Percentiles rank a stretch among this genome's conserved stretches.
Evolutionary conservation across 2,888 invertebrate species (phyloP).

Genomic region (Steinernema hermaphroditum): DNA sequence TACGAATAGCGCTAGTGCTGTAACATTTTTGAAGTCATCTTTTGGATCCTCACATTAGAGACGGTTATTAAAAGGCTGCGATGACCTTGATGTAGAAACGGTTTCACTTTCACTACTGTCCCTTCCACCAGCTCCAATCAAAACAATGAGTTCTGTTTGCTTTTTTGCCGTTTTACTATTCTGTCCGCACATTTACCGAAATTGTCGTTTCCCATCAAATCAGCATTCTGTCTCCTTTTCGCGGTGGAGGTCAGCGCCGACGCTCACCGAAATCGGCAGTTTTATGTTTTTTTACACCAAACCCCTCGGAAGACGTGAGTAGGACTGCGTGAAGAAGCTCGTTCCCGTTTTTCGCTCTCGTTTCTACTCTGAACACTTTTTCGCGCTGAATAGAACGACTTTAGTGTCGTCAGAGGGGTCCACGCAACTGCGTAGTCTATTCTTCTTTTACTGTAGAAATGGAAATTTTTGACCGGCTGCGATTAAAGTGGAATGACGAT

Average conservation of each 20-base stretch:
- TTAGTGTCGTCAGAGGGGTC: not conserved
- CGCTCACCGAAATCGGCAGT: constrained; percentile 13
- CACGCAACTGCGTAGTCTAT: not conserved
- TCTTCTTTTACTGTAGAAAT: not conserved
- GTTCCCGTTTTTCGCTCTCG: not conserved
- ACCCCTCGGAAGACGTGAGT: not conserved
- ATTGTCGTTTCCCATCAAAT: constrained; percentile 13
- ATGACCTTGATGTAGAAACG: too few relatives aligned
- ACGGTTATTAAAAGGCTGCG: too few relatives aligned
- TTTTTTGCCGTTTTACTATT: not conserved
- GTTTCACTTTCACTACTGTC: not conserved
- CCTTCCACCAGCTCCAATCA: too few relatives aligned
- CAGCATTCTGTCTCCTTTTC: not conserved
- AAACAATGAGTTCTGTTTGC: not conserved
- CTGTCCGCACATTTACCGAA: not conserved
- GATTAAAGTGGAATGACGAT: not conserved
- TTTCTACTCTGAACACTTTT: not conserved
- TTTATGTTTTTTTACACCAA: constrained; percentile 19
- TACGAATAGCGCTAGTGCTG: constrained; percentile 5
- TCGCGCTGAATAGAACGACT: not conserved
- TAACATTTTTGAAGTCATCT: not conserved
- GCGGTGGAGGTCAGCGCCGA: not conserved
- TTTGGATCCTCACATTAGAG: not conserved
- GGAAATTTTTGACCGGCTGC: constrained; percentile 20
- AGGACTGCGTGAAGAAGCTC: not conserved